Evolutionary conservation across 2,888 invertebrate species (phyloP).

Genomic region (Cataglyphis altisquamis): DNA sequence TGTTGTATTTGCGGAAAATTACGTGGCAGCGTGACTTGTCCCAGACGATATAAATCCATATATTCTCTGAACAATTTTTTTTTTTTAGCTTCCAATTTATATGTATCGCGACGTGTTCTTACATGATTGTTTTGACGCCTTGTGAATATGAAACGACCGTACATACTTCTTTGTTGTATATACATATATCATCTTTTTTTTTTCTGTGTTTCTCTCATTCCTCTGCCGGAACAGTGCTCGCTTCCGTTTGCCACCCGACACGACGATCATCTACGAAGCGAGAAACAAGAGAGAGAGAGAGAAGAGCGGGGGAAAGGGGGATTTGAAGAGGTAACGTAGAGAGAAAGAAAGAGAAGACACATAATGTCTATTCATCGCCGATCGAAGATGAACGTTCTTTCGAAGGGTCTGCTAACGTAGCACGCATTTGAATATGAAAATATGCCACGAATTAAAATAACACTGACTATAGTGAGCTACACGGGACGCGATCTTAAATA

Average conservation of each 20-base stretch:
- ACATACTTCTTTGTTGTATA: constrained; percentile 56
- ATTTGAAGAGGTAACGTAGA: not conserved
- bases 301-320: not conserved
- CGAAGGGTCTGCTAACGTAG: constrained; percentile 47
- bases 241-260: constrained; percentile 74
- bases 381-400: constrained; percentile 74
- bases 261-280: constrained; percentile 52
- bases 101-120: constrained; percentile 58
- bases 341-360: constrained; percentile 41
- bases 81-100: constrained; percentile 67
- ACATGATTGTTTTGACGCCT: constrained; percentile 74
- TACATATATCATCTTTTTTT: not conserved
- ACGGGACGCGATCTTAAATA: constrained; percentile 78
- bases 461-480: constrained; percentile 71
- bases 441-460: constrained; percentile 83
- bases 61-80: constrained; percentile 53
- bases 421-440: constrained; percentile 83
- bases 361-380: constrained; percentile 76
- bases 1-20: constrained; percentile 2
- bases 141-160: constrained; percentile 67
- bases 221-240: constrained; percentile 50
- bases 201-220: constrained; percentile 53
- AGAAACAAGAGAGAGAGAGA: constrained; percentile 43
- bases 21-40: constrained; percentile 30
- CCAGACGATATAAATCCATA: constrained; percentile 22